Percentiles rank a stretch among this genome's conserved stretches.
Conservation (phyloP, 2,113 vertebrate genomes). For the Sakesphorus luctuosus region DNA sequence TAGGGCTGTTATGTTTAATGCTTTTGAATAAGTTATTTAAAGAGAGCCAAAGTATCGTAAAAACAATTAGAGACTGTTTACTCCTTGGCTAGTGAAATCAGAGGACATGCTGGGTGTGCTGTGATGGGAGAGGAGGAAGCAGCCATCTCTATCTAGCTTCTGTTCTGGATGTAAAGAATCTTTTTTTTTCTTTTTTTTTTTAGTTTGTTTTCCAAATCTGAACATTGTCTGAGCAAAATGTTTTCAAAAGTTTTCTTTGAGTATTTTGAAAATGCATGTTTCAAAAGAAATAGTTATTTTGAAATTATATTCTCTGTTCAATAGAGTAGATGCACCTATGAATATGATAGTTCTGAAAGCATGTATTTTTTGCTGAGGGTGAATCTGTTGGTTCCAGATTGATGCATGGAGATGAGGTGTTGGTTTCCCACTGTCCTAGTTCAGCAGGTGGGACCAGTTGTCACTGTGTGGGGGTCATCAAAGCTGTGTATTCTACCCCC, state of each 20-base stretch:
- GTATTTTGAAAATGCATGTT: neutral
- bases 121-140: neutral
- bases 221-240: neutral
- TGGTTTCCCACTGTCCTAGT: no score
- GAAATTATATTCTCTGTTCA: neutral
- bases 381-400: neutral
- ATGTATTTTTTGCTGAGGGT: neutral
- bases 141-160: neutral
- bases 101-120: neutral
- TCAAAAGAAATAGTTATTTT: slow-evolving; percentile 36
- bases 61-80: slow-evolving; percentile 12
- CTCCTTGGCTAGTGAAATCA: neutral
- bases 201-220: neutral
- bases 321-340: neutral
- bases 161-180: neutral
- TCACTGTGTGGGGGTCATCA: no score
- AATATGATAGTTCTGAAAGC: neutral
- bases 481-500: no score
- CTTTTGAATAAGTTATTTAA: slow-evolving; percentile 54
- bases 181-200: neutral
- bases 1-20: slow-evolving; percentile 24
- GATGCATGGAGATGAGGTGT: neutral
- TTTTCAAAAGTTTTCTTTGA: slow-evolving; percentile 13
- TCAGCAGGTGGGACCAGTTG: no score
- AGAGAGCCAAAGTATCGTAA: neutral